Conservation (phyloP, 1,140 invertebrate genomes). For the Cotesia glomerata region DNA sequence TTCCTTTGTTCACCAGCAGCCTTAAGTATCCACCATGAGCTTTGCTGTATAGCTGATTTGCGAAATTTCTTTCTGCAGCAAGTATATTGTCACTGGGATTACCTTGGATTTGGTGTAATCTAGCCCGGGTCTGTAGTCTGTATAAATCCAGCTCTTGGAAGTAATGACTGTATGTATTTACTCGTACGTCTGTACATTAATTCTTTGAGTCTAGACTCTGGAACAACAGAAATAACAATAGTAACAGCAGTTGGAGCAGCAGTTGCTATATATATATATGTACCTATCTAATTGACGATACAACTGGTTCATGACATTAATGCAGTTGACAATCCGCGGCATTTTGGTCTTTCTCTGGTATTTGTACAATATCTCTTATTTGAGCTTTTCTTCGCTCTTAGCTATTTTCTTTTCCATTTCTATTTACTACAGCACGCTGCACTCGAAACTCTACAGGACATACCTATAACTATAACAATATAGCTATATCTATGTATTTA, state of each 20-base stretch:
- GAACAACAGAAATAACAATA: not conserved
- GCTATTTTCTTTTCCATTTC: not conserved
- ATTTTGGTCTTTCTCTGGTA: not conserved
- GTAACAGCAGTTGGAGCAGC: no score
- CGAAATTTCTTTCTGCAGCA: not conserved
- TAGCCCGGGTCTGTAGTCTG: not conserved
- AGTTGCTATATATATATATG: not conserved
- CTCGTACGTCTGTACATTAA: not conserved
- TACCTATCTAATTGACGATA: constrained; percentile 21
- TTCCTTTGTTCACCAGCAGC: no score
- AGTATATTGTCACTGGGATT: not conserved
- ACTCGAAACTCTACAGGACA: no score
- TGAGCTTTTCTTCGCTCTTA: not conserved
- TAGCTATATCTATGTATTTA: no score
- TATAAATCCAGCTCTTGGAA: not conserved
- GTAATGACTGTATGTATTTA: not conserved
- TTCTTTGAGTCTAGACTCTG: not conserved
- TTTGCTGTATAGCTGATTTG: not conserved
- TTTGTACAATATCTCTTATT: constrained; percentile 2
- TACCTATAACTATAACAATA: no score
- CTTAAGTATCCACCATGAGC: no score
- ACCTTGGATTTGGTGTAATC: not conserved
- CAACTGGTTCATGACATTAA: constrained; percentile 18
- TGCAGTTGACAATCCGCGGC: constrained; percentile 1
- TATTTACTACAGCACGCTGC: not conserved